Base-by-base conservation (phyloP, 2,113 vertebrate genomes). In the Physeter macrocephalus region DNA sequence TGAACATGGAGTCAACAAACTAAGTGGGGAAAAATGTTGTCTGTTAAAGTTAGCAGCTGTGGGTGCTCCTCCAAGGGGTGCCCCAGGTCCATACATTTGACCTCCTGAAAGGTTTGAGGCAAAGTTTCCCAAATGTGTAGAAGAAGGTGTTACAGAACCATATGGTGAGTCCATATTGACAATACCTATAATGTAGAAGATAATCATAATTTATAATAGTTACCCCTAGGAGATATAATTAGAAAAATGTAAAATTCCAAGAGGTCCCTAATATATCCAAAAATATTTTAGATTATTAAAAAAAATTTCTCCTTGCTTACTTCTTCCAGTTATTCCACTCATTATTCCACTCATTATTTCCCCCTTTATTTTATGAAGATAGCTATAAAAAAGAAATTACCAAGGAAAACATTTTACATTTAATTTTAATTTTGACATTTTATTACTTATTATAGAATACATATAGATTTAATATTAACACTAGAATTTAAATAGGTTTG, bases 21-120 rank as follows among this genome's bases (percentile, higher is more conserved):
- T 99, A 87, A 99, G 99, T 62, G 99, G 99, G 94, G 99, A 99
- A 98, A 99, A 99, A 99, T 99, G 99, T 97, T 99, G 99, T 98
- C 99, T 99, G 98, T 99, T 99, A 97, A 99, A 99, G 61, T 99
- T 99, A 98, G 99, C 98, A 98, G 99, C 98, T 87, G 99, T 67
- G 43, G 98, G 99, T 2, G 99, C 98, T 98, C 99, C 99, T 13
- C 99, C 99, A 4, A 98, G 97, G 64, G 99, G 98, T 4, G 99
- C 98, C 96, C 99, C 99, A 21, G 99, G 99, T 80, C 99, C 98
- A 80, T 99, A 99, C 85, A 99, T 99, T 39, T 99, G 99, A 96
- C 99, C 99, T 97, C 99, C 99, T 8, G 99, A 99, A 88, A 99
- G 99, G 98, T 99, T 99, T 78, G 99, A 99, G 98, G 99, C 99